Conservation (phyloP, 92 coral and sea anemone genomes). For the Paramuricea clavata region DNA sequence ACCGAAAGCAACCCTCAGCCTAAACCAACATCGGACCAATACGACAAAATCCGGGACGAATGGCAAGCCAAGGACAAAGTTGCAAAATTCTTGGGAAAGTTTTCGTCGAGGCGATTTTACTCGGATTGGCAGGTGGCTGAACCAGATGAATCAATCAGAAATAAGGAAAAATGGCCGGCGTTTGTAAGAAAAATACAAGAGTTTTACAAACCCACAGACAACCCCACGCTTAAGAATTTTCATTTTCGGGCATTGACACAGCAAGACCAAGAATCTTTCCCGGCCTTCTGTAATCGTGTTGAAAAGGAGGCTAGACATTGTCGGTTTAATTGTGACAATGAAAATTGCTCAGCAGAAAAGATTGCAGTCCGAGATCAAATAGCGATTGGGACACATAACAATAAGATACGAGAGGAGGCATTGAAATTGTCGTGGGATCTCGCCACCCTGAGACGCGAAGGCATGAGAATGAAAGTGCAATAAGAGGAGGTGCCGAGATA, state of each 20-base stretch:
- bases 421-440: background rate
- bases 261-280: background rate
- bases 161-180: background rate
- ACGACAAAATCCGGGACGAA: conserved; percentile 1
- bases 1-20: no score
- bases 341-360: background rate
- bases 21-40: background rate
- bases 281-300: conserved; percentile 10
- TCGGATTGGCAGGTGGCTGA: conserved; percentile 2
- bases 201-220: conserved; percentile 10
- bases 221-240: background rate
- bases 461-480: conserved; percentile 9
- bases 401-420: conserved; percentile 10
- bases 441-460: background rate
- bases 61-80: conserved; percentile 6
- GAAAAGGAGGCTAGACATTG: conserved; percentile 4
- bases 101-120: background rate
- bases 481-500: conserved; percentile 1
- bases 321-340: background rate
- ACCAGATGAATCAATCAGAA: background rate
- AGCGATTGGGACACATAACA: background rate
- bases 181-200: conserved; percentile 6
- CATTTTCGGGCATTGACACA: conserved; percentile 9
- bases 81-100: background rate
- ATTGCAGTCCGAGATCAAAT: conserved; percentile 11